These are phyloP conservation scores for Pogonophryne albipinna DNA, from an alignment of 2,797 vertebrate species.

Conservation along the genomic window DNA sequence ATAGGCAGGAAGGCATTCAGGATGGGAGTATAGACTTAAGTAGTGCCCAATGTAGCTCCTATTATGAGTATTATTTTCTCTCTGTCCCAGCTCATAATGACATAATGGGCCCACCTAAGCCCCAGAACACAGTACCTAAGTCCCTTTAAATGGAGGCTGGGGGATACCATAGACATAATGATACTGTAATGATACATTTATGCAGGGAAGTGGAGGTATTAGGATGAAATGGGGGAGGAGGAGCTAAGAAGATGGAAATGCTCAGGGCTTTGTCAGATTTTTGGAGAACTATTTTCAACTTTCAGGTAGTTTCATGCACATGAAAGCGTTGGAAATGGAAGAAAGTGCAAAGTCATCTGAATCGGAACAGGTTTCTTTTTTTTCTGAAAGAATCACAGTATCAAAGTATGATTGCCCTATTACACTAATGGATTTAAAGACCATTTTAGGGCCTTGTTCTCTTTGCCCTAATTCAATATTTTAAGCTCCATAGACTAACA, in stretches of 20 bases:
- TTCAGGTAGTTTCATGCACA: constrained; percentile 53
- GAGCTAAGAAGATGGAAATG: constrained; percentile 64
- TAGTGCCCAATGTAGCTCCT: constrained; percentile 70
- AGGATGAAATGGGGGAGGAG: constrained; percentile 70
- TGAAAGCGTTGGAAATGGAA: constrained; percentile 48
- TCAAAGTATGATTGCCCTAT: constrained; percentile 57
- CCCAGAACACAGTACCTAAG: constrained; percentile 76
- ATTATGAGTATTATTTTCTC: constrained; percentile 82
- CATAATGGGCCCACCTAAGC: constrained; percentile 83
- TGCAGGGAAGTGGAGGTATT: constrained; percentile 76
- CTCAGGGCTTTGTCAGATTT: constrained; percentile 61
- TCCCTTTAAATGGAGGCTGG: constrained; percentile 74
- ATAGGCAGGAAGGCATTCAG: constrained; percentile 61
- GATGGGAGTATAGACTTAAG: constrained; percentile 65
- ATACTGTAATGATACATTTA: constrained; percentile 80
- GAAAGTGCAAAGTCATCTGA: constrained; percentile 50
- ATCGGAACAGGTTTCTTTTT: constrained; percentile 13
- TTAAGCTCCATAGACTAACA: constrained; percentile 51
- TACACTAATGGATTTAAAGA: constrained; percentile 62
- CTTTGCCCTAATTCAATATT: constrained; percentile 62
- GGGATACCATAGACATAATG: constrained; percentile 74
- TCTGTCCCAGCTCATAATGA: constrained; percentile 80
- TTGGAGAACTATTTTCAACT: constrained; percentile 62
- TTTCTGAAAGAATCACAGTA: constrained; percentile 40
- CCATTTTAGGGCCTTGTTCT: constrained; percentile 59